Percentiles rank a stretch among this genome's conserved stretches.
Evolutionary conservation across 2,888 invertebrate species (phyloP).

Genomic region (Pammene fasciana): DNA sequence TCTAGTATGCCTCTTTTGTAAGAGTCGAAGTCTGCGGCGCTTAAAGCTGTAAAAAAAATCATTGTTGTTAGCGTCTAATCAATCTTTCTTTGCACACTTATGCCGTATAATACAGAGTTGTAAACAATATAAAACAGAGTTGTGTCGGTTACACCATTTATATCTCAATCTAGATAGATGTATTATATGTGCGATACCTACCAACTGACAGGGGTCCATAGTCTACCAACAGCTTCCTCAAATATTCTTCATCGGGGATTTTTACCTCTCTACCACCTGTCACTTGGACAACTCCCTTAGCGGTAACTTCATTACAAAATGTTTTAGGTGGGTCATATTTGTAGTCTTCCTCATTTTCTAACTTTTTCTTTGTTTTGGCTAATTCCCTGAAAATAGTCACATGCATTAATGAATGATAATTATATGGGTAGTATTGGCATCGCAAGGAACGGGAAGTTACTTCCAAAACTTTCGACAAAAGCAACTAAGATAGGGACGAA

Average conservation of each 20-base stretch:
- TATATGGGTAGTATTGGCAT: no score
- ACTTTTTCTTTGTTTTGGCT: neutral
- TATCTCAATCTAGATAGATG: no score
- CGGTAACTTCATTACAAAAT: neutral
- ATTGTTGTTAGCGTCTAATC: no score
- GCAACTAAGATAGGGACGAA: no score
- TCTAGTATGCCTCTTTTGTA: neutral
- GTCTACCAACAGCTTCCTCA: constrained; percentile 38
- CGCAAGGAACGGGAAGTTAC: no score
- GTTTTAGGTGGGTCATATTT: neutral
- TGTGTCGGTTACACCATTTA: no score
- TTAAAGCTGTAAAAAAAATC: neutral
- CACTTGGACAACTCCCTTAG: constrained; percentile 37
- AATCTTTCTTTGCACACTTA: no score
- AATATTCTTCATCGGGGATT: constrained; percentile 37
- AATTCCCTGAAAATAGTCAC: constrained; percentile 5
- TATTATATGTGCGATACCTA: constrained; percentile 7
- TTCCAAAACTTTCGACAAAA: no score
- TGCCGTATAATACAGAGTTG: no score
- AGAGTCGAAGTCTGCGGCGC: fast-evolving
- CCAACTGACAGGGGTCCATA: constrained; percentile 44
- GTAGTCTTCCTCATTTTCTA: constrained; percentile 9
- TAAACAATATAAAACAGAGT: no score
- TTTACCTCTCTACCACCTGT: neutral
- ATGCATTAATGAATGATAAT: no score